These are phyloP conservation scores for Bovichtus variegatus DNA, from an alignment of 2,797 vertebrate species.

Conservation along the genomic window DNA sequence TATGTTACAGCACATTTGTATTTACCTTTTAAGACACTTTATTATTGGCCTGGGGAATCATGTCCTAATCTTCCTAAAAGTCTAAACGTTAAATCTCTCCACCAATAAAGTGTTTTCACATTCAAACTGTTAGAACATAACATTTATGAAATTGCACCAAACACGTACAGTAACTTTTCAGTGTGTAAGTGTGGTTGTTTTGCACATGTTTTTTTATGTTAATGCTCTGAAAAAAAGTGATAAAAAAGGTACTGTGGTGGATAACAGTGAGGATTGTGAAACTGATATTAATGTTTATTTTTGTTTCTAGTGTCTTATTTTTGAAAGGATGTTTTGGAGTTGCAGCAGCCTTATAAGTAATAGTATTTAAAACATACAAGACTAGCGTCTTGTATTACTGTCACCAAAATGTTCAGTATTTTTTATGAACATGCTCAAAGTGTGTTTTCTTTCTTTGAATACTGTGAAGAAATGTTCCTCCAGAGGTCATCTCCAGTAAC, in stretches of 20 bases:
- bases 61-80: not conserved
- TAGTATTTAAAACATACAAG: not conserved
- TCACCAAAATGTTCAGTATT: constrained; percentile 7
- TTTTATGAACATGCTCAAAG: not conserved
- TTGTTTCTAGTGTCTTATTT: not conserved
- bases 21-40: constrained; percentile 1
- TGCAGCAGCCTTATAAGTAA: constrained; percentile 18
- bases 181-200: constrained; percentile 74
- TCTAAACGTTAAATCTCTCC: not conserved
- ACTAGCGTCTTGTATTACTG: not conserved
- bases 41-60: not conserved
- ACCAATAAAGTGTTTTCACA: not conserved
- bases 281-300: not conserved
- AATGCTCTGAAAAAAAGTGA: constrained; percentile 21
- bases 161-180: not conserved
- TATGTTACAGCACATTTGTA: not conserved
- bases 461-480: constrained; percentile 18
- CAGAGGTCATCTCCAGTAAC: not conserved
- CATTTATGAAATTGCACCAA: not conserved
- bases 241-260: constrained; percentile 14
- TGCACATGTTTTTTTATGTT: constrained; percentile 80
- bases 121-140: not conserved
- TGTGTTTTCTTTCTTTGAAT: constrained; percentile 6
- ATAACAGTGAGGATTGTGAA: constrained; percentile 12
- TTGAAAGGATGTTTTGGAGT: not conserved